Percentiles rank a stretch among this genome's conserved stretches.
Conservation (phyloP, 2,113 vertebrate species). For the Polypterus senegalus region DNA sequence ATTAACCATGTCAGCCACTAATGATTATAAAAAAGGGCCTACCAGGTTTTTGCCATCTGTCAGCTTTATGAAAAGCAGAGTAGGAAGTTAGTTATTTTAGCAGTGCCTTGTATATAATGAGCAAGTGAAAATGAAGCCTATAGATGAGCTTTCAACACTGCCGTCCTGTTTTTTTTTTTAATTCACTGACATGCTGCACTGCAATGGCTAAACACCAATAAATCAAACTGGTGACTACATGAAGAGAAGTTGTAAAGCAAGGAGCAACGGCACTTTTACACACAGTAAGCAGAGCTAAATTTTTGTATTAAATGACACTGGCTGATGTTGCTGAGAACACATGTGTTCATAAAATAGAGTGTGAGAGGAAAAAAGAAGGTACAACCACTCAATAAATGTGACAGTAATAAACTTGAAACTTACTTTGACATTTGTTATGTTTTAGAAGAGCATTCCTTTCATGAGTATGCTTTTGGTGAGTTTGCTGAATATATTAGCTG, state of each 20-base stretch:
- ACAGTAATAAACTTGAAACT: too few species aligned
- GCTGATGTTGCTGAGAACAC: too few species aligned
- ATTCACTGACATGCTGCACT: constrained; percentile 32
- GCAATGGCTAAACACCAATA: constrained; percentile 49
- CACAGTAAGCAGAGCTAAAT: too few species aligned
- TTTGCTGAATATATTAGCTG: too few species aligned
- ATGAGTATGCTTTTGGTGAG: too few species aligned
- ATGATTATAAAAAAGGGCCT: constrained; percentile 41
- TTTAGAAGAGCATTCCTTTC: too few species aligned
- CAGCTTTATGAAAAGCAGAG: constrained; percentile 54
- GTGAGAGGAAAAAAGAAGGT: too few species aligned
- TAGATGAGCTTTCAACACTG: constrained; percentile 45
- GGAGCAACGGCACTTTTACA: constrained; percentile 3
- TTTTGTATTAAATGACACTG: too few species aligned
- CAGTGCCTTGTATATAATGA: constrained; percentile 49
- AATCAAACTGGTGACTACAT: constrained; percentile 46
- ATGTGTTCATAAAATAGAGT: too few species aligned
- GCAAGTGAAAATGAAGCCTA: constrained; percentile 52
- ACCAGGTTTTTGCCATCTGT: constrained; percentile 53
- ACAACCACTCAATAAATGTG: too few species aligned
- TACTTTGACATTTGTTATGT: too few species aligned
- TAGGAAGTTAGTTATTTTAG: constrained; percentile 51
- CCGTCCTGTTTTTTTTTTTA: constrained; percentile 44
- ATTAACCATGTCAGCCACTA: constrained; percentile 29
- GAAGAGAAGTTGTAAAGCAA: constrained; percentile 21